Percentiles rank a stretch among this genome's conserved stretches.
These are phyloP conservation scores for Centruroides sculpturatus DNA, from an alignment of 1,140 invertebrate genomes.

Conservation along the genomic window DNA sequence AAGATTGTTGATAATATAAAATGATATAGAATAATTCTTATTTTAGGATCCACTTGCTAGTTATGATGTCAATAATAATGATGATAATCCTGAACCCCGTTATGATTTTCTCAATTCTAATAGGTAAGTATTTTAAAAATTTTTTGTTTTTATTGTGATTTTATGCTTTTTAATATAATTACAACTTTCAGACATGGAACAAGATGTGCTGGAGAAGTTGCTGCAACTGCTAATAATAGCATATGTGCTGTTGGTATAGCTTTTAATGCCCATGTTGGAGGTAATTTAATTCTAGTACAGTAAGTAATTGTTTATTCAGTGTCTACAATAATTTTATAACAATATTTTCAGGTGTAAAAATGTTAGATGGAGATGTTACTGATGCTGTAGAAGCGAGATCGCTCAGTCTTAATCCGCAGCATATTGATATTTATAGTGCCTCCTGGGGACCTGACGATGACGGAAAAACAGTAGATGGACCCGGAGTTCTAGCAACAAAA, in stretches of 20 bases:
- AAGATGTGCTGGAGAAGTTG: slow-evolving; percentile 96
- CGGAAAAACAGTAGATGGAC: slow-evolving; percentile 95
- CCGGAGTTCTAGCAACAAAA: slow-evolving; percentile 76
- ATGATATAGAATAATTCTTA: neutral
- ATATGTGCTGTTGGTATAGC: slow-evolving; percentile 93
- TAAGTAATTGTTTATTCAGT: no score
- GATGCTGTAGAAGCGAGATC: slow-evolving; percentile 70
- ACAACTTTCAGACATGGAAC: slow-evolving; percentile 64
- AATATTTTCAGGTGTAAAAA: slow-evolving; percentile 43
- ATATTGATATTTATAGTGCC: slow-evolving; percentile 70
- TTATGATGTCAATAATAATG: slow-evolving; percentile 64
- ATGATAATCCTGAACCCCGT: slow-evolving; percentile 55
- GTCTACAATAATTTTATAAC: no score
- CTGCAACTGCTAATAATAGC: slow-evolving; percentile 90
- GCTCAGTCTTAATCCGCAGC: slow-evolving; percentile 29
- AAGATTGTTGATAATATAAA: no score
- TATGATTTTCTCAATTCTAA: slow-evolving; percentile 85
- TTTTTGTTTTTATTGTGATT: no score
- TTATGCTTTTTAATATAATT: neutral
- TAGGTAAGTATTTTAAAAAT: slow-evolving; percentile 22
- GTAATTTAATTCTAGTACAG: slow-evolving; percentile 31
- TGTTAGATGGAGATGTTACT: slow-evolving; percentile 77
- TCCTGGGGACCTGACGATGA: slow-evolving; percentile 94
- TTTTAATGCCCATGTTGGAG: slow-evolving; percentile 81
- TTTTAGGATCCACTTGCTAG: slow-evolving; percentile 62